Base-by-base conservation (phyloP, 2,113 vertebrate species). In the Chionis minor region DNA sequence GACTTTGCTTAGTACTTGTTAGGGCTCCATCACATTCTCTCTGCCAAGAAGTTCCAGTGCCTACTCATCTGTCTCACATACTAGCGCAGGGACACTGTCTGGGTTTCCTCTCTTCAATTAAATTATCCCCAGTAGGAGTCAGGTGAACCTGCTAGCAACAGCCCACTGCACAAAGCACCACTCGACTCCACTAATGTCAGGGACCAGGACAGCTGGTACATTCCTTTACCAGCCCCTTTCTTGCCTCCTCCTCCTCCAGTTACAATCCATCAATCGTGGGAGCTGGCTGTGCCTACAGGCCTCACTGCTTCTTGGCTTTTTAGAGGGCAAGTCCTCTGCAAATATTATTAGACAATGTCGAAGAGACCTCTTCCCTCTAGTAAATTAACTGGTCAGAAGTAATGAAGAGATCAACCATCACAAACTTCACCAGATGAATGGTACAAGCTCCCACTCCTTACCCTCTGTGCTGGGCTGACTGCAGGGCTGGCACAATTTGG, bases 1-100 rank as follows among this genome's bases (percentile, higher is more conserved):
- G 3, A 24, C 7, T 83, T 70, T 73, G 45, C 4, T 5, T 20
- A 13, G 12, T 51, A 74, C 9, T 45, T 0, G 0, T 61, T 38
- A 61, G 7, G 35, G 51, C 15, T 74, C 30, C 22, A 52, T 35
- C 3, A 4, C 27, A 69, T 22, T 65, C 32, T n/a, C 44, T 74
- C 44, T 70, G 52, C 1, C 55, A 71, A 54, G 45, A 90, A 56
- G 16, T 79, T 90, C 32, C 32, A 74, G 58, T 4, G 18, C 49
- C 54, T 59, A 73, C 33, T 84, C 40, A 30, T 19, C 26, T 23
- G 17, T 20, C 45, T 80, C 28, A 19, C 32, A 24, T 3, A 55
- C 12, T 22, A 35, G n/a, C 5, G 3, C 44, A 86, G 26, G 7
- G 86, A 81, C 12, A 7, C 40, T 63, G 12, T 23, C 22, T 8